Evolutionary conservation across 2,113 vertebrate species (phyloP), one percentile per base, ranked within the genome.

Genomic region (Andinoacara biseriatus): DNA sequence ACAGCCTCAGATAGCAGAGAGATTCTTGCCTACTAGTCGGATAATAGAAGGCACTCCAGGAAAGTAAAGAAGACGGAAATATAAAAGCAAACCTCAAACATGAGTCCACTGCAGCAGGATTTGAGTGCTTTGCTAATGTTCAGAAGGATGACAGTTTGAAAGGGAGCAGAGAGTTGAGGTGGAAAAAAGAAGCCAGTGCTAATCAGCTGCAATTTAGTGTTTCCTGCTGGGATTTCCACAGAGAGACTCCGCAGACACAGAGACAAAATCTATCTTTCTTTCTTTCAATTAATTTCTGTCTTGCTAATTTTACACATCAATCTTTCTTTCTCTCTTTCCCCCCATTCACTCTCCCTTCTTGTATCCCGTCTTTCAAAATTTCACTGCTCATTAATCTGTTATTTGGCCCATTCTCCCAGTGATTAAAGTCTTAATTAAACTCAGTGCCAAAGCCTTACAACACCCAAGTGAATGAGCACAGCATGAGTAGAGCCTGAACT

Each of bases 371-470:
- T 83, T 46, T 60, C 35, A 20, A 33, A 77, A 20, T 33, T 26
- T 83, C 75, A 22, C 4, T 26, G 35, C 87, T 88, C 69, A 89
- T 93, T 89, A 88, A 78, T 86, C 69, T 60, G 17, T 74, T 40
- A 84, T 91, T 88, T 80, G 77, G 75, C 80, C 29, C 4, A 3
- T 38, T 87, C 33, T 76, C 69, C 40, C 10, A 33, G 40, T 9
- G 38, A 90, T 90, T 93, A 80, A 83, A 33, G 62, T 62, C 86
- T 86, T 87, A 89, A 93, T 93, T 91, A 91, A 89, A 90, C 58
- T 62, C 58, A 1, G 35, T 89, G 90, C 87, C 87, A 91, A 87
- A 88, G 38, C 65, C 83, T 75, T 82, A 65, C 54, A 86, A 77
- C 83, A 77, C 75, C 76, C 85, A 74, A 87, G 80, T 90, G 87